phyloP scores from a whole-genome alignment of 2,797 vertebrate genomes.

The Moxostoma hubbsi region DNA sequence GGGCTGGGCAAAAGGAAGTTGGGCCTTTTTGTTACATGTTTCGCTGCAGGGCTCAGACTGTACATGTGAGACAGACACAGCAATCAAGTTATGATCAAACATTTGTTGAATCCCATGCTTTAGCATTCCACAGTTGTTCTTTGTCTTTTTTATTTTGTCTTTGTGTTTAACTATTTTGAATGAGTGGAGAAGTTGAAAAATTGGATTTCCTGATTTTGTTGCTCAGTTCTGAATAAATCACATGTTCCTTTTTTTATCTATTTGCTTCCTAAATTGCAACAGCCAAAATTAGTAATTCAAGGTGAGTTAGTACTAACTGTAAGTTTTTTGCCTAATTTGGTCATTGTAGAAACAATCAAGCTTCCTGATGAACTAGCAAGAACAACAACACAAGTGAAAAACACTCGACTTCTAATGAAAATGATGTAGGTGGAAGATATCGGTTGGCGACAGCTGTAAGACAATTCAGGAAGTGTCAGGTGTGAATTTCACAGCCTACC shows the following conservation, averaged over 20 bases:
- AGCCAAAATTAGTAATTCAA: conserved; percentile 13
- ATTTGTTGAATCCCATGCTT: conserved; percentile 21
- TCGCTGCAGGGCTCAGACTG: conserved; percentile 51
- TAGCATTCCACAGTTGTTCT: not conserved
- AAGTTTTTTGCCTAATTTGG: conserved; percentile 1
- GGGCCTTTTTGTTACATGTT: conserved; percentile 62
- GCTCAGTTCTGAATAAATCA: not conserved
- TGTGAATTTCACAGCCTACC: conserved; percentile 41
- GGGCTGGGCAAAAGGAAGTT: conserved; percentile 70
- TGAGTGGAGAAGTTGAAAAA: not conserved
- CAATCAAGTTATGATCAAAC: conserved; percentile 26
- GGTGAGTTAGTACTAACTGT: not conserved
- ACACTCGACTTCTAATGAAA: conserved; percentile 13
- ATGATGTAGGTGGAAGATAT: conserved; percentile 31
- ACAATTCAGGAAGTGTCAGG: conserved; percentile 14
- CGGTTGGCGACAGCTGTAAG: conserved; percentile 11
- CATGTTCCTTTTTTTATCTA: not conserved
- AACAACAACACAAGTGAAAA: not conserved
- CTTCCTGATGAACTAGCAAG: not conserved
- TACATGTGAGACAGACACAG: conserved; percentile 59
- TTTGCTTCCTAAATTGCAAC: not conserved
- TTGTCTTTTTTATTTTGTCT: not conserved
- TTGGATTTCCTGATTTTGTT: not conserved
- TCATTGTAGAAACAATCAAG: not conserved
- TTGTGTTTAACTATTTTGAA: no score